Evolutionary conservation across 2,113 vertebrate genomes (phyloP).

Genomic region (Phasianus colchicus): DNA sequence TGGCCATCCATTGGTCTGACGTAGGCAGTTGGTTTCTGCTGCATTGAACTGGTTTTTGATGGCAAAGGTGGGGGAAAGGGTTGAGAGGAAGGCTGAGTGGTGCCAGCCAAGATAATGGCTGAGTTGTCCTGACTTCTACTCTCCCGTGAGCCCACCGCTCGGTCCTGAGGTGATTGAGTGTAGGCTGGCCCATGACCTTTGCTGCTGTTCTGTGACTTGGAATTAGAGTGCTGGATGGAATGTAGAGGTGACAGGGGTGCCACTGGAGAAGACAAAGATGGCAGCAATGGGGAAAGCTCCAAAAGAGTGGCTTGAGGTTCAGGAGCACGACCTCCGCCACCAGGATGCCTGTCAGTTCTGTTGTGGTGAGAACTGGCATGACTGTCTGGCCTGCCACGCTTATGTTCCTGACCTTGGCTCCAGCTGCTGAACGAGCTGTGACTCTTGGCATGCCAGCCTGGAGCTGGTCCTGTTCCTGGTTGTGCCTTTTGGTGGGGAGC

Average conservation of each 20-base stretch:
- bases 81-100: slow-evolving; percentile 81
- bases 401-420: slow-evolving; percentile 45
- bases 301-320: slow-evolving; percentile 19
- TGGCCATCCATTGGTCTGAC: slow-evolving; percentile 96
- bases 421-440: slow-evolving; percentile 11
- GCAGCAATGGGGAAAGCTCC: slow-evolving; percentile 71
- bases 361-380: slow-evolving; percentile 33
- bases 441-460: slow-evolving; percentile 57
- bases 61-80: slow-evolving; percentile 84
- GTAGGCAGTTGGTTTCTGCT: slow-evolving; percentile 94
- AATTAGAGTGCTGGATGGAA: slow-evolving; percentile 82
- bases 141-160: slow-evolving; percentile 43
- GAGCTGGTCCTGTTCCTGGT: slow-evolving; percentile 49
- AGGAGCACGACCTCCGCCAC: slow-evolving; percentile 44
- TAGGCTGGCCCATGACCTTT: slow-evolving; percentile 62
- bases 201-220: slow-evolving; percentile 65
- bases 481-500: slow-evolving; percentile 71
- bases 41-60: slow-evolving; percentile 86
- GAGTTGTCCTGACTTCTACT: slow-evolving; percentile 70
- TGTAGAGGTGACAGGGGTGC: slow-evolving; percentile 80
- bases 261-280: slow-evolving; percentile 78
- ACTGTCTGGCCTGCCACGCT: background rate
- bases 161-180: slow-evolving; percentile 61
- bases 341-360: slow-evolving; percentile 56
- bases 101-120: slow-evolving; percentile 65